Percentiles rank a stretch among this genome's conserved stretches.
phyloP scores from a whole-genome alignment of 1,140 invertebrate genomes.

The Druon quercuslanigerum region DNA sequence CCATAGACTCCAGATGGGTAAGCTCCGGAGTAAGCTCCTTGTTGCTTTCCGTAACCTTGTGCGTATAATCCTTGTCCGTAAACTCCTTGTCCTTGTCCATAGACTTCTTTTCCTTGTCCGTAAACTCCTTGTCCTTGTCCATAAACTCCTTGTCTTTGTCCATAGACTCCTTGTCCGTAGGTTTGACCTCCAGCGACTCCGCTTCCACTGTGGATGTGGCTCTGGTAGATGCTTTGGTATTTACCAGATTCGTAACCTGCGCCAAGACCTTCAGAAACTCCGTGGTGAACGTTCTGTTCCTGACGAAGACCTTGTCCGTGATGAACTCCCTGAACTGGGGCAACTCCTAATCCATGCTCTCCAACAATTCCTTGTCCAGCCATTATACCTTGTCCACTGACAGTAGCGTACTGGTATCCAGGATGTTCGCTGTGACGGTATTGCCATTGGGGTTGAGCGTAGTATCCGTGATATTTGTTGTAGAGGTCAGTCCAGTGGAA shows the following conservation, averaged over 20 bases:
- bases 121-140: background rate
- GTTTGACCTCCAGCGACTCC: background rate
- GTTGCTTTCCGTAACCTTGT: background rate
- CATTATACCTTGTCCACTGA: conserved; percentile 35
- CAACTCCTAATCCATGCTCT: too few species aligned
- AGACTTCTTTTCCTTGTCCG: too few species aligned
- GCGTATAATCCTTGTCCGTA: conserved; percentile 33
- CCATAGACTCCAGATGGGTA: conserved; percentile 11
- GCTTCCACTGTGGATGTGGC: conserved; percentile 1
- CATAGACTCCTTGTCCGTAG: background rate
- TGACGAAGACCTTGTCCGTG: conserved; percentile 20
- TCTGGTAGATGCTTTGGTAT: conserved; percentile 19
- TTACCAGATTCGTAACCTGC: background rate
- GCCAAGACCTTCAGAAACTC: conserved; percentile 31
- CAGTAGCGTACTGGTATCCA: conserved; percentile 39
- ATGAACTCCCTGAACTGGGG: conserved; percentile 36
- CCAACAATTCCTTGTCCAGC: too few species aligned
- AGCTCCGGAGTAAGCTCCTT: conserved; percentile 26
- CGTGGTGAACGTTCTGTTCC: conserved; percentile 23
- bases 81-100: background rate
- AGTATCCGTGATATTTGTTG: conserved; percentile 64
- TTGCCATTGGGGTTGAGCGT: conserved; percentile 62
- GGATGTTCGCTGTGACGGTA: conserved; percentile 50
- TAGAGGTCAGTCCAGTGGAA: conserved; percentile 62
- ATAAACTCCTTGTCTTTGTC: conserved; percentile 29